Base-by-base conservation (phyloP, 2,113 vertebrate genomes). In the Noturus placidus region DNA sequence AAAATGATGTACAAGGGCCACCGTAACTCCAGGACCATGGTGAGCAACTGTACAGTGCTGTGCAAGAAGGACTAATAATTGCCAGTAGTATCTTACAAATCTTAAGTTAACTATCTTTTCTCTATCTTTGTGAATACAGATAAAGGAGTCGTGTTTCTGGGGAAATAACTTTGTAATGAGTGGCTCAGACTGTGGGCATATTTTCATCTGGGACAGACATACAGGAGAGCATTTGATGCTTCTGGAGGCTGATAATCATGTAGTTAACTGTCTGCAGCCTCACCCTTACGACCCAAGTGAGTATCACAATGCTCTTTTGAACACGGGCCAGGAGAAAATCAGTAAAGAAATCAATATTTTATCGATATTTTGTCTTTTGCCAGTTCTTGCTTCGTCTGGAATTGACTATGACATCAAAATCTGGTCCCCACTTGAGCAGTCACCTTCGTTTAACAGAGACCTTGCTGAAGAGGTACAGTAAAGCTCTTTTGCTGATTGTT, bases 401-500 rank as follows among this genome's bases (percentile, higher is more conserved):
- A 99, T 99, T 89, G 98, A 99, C 95, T 99, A 99, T 80, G 97
- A 99, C 88, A 97, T 99, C 94, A 99, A 99, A 95, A 97, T 99
- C 86, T 99, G 98, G 98, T 99, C 98, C 0, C 98, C 98, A 0
- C 92, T 98, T 90, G 97, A 99, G 92, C 95, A 96, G 90, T 96
- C 96, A 4, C 93, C 96, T 50, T 97, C 97, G 88, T 99, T 99
- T 94, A 99, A 99, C 94, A 96, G 97, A 92, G 96, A 97, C 91
- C 97, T 99, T 78, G 98, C 98, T 90, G 95, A 97, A 61, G 98
- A 99, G 96, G 98, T 99, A 96, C 94, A 93, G 19, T 27, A 77
- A 72, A 8, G 10, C 15, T 72, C 25, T 17, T 69, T 50, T 70
- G 6, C 33, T n/a, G 54, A 57, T 79, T 77, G 8, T 67, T 56